Evolutionary conservation across 2,888 invertebrate genomes (phyloP), one percentile per base, ranked within the genome.

Genomic region (Scaptomyza reducta): DNA sequence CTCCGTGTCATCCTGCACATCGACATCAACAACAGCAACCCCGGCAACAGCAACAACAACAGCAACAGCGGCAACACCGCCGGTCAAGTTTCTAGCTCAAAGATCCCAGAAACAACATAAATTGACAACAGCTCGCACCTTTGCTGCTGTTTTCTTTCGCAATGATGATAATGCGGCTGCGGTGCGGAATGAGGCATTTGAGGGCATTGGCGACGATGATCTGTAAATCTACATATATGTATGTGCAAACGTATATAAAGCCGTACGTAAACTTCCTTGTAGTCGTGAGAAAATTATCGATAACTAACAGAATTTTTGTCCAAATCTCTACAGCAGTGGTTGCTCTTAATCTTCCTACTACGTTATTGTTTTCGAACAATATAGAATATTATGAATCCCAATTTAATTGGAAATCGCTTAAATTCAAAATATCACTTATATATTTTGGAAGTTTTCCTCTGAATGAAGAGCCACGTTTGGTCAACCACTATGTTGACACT

Each of bases 201-300:
- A 97, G 91, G 97, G 97, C 51, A 98, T 99, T 78, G 97, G 98
- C 4, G 98, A 99, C 90, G 98, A 98, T 85, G 98, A 98, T 92
- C 93, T 96, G 86, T 96, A 94, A 93, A 29, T 53, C 16, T 29
- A 22, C 35, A 13, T 31, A 13, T 33, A 16, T 66, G 53, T 45
- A 29, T 38, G 11, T 60, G 10, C 38, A 27, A 3, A 42, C 38
- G 33, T 16, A 10, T 14, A 14, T 10, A 40, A 16, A 9, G 14
- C 38, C 40, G 58, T 57, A 63, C 38, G 68, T 67, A 44, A 58
- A 33, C 31, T 74, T 51, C 35, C 72, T 58, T 16, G 35, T 22
- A 27, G 54, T 22, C 11, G 49, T 58, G 67, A 54, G 53, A 50
- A 53, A 60, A 27, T 51, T n/a, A 65, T 77, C 40, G 69, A 62